phyloP scores from a whole-genome alignment of 2,797 vertebrate genomes.

The Odontamblyopus lacepedii region DNA sequence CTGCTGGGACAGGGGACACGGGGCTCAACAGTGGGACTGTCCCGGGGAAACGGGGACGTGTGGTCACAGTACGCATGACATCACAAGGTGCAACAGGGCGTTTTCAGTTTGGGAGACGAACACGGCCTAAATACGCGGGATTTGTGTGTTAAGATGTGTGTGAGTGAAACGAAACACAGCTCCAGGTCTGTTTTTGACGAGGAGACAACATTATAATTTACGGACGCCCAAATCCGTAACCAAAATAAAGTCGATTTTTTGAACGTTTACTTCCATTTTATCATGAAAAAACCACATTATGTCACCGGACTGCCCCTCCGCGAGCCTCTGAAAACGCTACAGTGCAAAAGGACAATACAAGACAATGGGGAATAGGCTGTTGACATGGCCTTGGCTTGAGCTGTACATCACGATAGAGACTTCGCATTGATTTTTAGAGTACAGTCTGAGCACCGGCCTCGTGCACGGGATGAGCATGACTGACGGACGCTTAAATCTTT shows the following conservation, averaged over 20 bases:
- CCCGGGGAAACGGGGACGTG: no score
- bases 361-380: neutral
- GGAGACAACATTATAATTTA: neutral
- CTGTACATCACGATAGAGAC: neutral
- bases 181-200: no score
- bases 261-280: neutral
- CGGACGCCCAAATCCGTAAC: neutral
- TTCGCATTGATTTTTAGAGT: neutral
- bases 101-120: no score
- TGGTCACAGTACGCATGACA: no score
- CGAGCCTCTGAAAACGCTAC: neutral
- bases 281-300: no score
- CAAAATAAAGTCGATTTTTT: neutral
- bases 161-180: no score
- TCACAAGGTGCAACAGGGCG: no score
- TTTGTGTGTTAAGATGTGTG: no score
- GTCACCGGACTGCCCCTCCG: neutral
- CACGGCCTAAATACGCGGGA: no score
- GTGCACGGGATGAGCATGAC: neutral
- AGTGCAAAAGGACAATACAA: no score
- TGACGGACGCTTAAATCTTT: neutral
- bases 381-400: neutral
- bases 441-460: neutral
- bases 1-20: no score
- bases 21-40: no score